Percentiles rank a stretch among this genome's conserved stretches.
phyloP scores from a whole-genome alignment of 2,113 vertebrate species.

The Thamnaconus septentrionalis region DNA sequence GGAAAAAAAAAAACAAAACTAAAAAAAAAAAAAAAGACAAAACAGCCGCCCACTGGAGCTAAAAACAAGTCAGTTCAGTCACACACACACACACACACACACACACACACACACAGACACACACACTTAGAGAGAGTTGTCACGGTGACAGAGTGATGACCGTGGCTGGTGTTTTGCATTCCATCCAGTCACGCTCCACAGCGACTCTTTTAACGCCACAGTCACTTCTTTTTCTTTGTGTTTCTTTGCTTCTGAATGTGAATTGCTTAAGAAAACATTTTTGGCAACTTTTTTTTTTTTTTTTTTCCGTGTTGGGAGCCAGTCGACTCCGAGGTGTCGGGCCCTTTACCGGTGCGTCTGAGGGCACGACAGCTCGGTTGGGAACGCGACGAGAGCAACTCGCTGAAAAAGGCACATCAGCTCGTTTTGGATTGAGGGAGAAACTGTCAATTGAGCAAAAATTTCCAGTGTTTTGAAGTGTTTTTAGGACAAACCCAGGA shows the following conservation, averaged over 20 bases:
- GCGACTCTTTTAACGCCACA: constrained; percentile 51
- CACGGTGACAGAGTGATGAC: constrained; percentile 55
- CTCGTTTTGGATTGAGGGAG: no score
- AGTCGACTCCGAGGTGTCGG: not conserved
- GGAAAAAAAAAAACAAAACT: no score
- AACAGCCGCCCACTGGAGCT: not conserved
- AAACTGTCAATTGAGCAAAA: no score
- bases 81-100: not conserved
- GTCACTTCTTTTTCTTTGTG: constrained; percentile 22
- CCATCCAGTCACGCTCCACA: constrained; percentile 49
- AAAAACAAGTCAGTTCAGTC: not conserved
- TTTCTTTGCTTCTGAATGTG: constrained; percentile 54
- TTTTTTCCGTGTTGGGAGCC: not conserved
- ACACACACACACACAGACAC: not conserved
- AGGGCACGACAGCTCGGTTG: no score
- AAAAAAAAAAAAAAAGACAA: not conserved
- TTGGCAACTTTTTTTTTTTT: constrained; percentile 15
- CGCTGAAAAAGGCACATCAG: no score
- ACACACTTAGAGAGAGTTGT: constrained; percentile 13
- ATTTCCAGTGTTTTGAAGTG: no score
- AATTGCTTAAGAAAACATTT: constrained; percentile 54
- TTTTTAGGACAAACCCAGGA: no score
- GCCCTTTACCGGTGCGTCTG: no score
- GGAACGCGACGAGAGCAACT: no score
- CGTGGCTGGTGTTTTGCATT: constrained; percentile 68